Evolutionary conservation across 2,113 vertebrate genomes (phyloP), one percentile per base, ranked within the genome.

Genomic region (Leptobrachium leishanense): DNA sequence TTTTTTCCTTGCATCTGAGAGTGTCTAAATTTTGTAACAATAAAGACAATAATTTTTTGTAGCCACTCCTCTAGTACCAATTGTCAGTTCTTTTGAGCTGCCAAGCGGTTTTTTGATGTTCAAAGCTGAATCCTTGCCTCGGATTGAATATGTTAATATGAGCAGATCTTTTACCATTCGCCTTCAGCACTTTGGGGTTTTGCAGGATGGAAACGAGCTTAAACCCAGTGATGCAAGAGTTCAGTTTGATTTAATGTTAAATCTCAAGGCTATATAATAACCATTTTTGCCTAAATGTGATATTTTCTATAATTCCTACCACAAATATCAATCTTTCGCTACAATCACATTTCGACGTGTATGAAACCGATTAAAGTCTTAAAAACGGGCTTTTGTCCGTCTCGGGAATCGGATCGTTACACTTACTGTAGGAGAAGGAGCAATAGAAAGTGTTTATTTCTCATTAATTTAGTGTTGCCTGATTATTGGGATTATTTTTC

Each of bases 351-450:
- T 79, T 74, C 57, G 55, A 9, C 43, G 69, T 72, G 71, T 73
- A 65, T 79, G 31, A 73, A 74, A 74, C 71, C 74, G 77, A 80
- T 74, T 80, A 80, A 80, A 80, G 74, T 68, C 63, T 73, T 80
- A 59, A 74, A 68, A 80, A 73, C 40, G 44, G 42, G 62, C 63
- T 15, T 74, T 73, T 73, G 66, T 39, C 74, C 74, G 63, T n/a
- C 77, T 74, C 57, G 77, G 70, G 70, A 73, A 74, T 80, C 72
- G n/a, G 70, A 73, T 80, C 70, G 74, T 80, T 73, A 79, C 62
- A 79, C 40, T 72, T 66, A 69, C 77, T 79, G 50, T 7, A 46
- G 63, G 76, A 68, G 76, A 62, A 46, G 55, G 63, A n/a, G 68
- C 68, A 78, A 68, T 53, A 13, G 55, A 40, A 72, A 79, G 76